These are phyloP conservation scores for Crossocerus cetratus DNA, from an alignment of 2,888 invertebrate genomes.

Conservation along the genomic window DNA sequence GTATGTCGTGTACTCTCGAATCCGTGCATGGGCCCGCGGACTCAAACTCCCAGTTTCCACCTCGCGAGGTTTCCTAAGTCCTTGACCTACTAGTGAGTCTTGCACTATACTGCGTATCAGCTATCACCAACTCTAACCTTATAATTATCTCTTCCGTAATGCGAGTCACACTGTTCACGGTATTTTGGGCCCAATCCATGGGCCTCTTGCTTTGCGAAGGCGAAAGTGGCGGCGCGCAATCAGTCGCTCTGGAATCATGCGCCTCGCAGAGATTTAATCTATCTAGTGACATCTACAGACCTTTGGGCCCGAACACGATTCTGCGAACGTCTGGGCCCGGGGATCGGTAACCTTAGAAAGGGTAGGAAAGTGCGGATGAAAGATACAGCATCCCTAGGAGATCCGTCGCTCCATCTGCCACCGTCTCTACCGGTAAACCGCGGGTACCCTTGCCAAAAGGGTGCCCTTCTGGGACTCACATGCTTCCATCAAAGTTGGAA, in stretches of 20 bases:
- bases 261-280: neutral
- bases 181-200: neutral
- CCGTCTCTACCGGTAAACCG: constrained; percentile 45
- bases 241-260: too few species aligned
- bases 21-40: neutral
- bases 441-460: constrained; percentile 18
- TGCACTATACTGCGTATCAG: constrained; percentile 1
- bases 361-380: neutral
- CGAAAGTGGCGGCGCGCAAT: neutral
- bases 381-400: constrained; percentile 13
- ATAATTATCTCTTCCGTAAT: neutral
- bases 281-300: constrained; percentile 44
- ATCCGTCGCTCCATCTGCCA: constrained; percentile 18
- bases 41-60: constrained; percentile 34
- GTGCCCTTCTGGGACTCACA: neutral
- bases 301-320: neutral
- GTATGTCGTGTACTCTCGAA: neutral
- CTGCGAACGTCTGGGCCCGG: neutral
- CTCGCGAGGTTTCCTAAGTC: constrained; percentile 38
- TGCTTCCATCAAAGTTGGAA: too few species aligned
- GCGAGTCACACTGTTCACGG: neutral
- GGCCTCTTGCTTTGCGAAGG: neutral
- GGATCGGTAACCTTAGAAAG: constrained; percentile 45
- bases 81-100: constrained; percentile 59
- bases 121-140: constrained; percentile 8